Percentiles rank a stretch among this genome's conserved stretches.
Conservation (phyloP, 2,888 invertebrate genomes). For the Andrena trimmerana region DNA sequence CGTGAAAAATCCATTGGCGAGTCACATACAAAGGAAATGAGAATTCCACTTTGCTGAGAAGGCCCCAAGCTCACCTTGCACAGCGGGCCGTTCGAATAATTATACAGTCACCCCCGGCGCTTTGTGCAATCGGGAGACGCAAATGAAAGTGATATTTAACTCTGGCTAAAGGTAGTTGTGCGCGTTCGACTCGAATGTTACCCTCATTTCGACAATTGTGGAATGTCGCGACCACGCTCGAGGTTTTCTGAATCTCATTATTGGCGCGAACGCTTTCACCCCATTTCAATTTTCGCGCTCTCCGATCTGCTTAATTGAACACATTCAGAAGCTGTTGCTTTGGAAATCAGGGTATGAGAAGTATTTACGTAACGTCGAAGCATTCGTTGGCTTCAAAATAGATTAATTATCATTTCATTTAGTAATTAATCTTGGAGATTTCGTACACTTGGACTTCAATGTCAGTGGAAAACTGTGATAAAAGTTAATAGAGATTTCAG, state of each 20-base stretch:
- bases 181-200: conserved; percentile 25
- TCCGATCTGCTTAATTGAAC: not conserved
- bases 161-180: conserved; percentile 21
- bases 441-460: too few relatives aligned
- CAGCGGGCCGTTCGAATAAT: conserved; percentile 62
- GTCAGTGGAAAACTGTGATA: too few relatives aligned
- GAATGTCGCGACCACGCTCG: conserved; percentile 26
- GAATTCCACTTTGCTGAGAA: conserved; percentile 58
- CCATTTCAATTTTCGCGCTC: not conserved
- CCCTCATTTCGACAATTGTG: not conserved
- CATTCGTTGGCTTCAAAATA: too few relatives aligned
- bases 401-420: too few relatives aligned
- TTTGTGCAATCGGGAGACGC: conserved; percentile 40
- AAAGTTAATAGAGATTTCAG: too few relatives aligned
- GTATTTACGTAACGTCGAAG: not conserved
- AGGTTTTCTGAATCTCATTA: conserved; percentile 21
- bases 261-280: conserved; percentile 12
- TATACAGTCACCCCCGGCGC: conserved; percentile 55
- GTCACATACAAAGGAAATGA: conserved; percentile 70
- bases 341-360: not conserved
- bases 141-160: conserved; percentile 57
- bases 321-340: not conserved
- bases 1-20: conserved; percentile 58
- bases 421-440: too few relatives aligned
- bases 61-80: conserved; percentile 25